Conservation (phyloP, 2,797 vertebrate genomes). For the Crotalus adamanteus region DNA sequence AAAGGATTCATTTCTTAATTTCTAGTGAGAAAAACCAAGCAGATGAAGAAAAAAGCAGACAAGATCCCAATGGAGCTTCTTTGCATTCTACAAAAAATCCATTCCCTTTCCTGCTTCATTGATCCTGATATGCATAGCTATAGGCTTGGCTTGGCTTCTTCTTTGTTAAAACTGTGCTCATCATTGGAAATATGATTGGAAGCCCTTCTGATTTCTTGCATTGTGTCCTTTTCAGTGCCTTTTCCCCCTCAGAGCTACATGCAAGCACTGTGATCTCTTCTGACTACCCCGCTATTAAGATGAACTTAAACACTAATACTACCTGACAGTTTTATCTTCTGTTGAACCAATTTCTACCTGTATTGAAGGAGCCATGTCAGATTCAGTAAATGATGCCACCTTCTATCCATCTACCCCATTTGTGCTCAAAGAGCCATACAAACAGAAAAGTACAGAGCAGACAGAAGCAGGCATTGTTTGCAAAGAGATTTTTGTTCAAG, state of each 20-base stretch:
- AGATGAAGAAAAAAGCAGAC: neutral
- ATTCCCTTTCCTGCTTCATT: conserved; percentile 14
- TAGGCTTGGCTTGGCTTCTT: conserved; percentile 16
- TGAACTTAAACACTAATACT: conserved; percentile 49
- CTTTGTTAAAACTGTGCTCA: conserved; percentile 24
- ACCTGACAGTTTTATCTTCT: conserved; percentile 52
- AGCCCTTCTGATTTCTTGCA: conserved; percentile 39
- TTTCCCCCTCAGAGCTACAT: conserved; percentile 29
- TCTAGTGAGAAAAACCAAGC: neutral
- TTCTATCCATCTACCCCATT: conserved; percentile 46
- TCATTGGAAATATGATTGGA: neutral
- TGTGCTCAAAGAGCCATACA: neutral
- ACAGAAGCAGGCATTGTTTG: neutral
- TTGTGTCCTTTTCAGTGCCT: conserved; percentile 26
- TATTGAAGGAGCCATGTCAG: conserved; percentile 46
- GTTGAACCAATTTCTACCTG: conserved; percentile 48
- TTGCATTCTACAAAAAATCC: conserved; percentile 21
- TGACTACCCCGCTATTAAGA: conserved; percentile 48
- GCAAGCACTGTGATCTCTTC: conserved; percentile 38
- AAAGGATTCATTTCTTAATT: neutral
- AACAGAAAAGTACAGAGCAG: neutral
- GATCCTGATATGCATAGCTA: neutral
- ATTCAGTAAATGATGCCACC: conserved; percentile 58
- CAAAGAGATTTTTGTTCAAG: neutral
- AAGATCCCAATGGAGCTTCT: conserved; percentile 3